Conservation (phyloP, 2,797 vertebrate species). For the Neosilurus hyrtlii region DNA sequence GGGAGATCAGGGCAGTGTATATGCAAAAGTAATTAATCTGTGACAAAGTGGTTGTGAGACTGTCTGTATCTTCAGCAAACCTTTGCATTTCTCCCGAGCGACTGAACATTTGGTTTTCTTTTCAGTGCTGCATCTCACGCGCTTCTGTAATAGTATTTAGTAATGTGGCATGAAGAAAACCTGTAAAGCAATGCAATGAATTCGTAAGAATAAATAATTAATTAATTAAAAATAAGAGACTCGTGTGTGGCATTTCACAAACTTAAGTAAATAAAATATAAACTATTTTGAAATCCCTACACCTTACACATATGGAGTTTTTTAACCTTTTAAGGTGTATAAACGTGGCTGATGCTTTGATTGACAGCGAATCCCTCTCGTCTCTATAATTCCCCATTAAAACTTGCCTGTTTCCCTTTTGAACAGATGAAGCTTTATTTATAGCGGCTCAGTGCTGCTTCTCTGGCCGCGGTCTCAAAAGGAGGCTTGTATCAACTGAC, state of each 20-base stretch:
- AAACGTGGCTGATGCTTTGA: constrained; percentile 41
- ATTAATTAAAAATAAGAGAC: constrained; percentile 1
- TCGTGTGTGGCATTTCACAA: constrained; percentile 10
- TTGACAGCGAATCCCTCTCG: constrained; percentile 40
- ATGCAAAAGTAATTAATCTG: background rate
- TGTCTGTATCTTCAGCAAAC: background rate
- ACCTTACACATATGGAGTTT: constrained; percentile 30
- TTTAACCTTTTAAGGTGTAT: constrained; percentile 41
- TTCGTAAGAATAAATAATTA: background rate
- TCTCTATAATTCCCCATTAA: constrained; percentile 63
- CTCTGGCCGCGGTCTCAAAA: constrained; percentile 72
- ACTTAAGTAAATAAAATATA: constrained; percentile 20
- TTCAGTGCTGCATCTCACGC: background rate
- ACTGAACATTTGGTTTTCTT: background rate
- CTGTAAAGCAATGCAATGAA: background rate
- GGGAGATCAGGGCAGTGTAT: background rate
- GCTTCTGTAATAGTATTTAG: background rate
- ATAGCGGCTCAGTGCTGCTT: constrained; percentile 69
- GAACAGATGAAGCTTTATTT: constrained; percentile 76
- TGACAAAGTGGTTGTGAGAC: background rate
- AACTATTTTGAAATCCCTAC: constrained; percentile 19
- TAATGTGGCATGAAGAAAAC: constrained; percentile 3
- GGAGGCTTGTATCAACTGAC: constrained; percentile 82
- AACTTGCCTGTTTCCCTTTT: constrained; percentile 63
- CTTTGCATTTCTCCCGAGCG: background rate